Conservation (phyloP, 1,140 invertebrate genomes). For the Heliothis subflexa region DNA sequence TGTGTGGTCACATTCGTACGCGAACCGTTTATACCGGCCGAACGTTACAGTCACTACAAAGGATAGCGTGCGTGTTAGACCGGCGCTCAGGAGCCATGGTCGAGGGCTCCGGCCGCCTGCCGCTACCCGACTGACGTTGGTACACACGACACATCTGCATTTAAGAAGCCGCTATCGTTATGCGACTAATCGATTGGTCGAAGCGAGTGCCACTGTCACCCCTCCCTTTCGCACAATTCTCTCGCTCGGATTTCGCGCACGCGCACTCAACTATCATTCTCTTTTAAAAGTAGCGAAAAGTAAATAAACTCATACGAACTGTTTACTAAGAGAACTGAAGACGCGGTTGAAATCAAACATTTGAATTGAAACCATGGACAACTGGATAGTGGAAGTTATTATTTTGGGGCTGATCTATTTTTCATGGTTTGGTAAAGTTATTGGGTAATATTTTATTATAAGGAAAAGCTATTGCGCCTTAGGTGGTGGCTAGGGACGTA, state of each 20-base stretch:
- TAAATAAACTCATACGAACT: conserved; percentile 82
- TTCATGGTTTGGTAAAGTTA: conserved; percentile 15
- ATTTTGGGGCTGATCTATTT: background rate
- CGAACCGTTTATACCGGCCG: conserved; percentile 61
- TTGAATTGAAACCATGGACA: conserved; percentile 34
- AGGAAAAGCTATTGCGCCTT: conserved; percentile 63
- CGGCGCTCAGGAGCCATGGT: conserved; percentile 63
- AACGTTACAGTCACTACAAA: conserved; percentile 71
- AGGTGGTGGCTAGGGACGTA: conserved; percentile 62
- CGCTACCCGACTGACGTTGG: conserved; percentile 81
- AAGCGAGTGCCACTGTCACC: conserved; percentile 79
- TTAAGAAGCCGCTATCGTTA: conserved; percentile 86
- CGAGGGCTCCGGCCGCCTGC: conserved; percentile 68
- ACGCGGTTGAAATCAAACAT: conserved; percentile 55
- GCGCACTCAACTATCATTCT: conserved; percentile 63
- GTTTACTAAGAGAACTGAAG: conserved; percentile 70
- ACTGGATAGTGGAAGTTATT: conserved; percentile 21
- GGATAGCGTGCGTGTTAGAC: conserved; percentile 63
- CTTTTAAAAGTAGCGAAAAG: conserved; percentile 81
- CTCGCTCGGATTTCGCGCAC: conserved; percentile 72
- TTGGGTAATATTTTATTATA: conserved; percentile 46
- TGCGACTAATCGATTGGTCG: conserved; percentile 86
- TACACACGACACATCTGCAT: conserved; percentile 85
- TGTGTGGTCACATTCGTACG: conserved; percentile 59
- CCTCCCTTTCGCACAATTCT: conserved; percentile 70